Evolutionary conservation across 1,140 invertebrate species (phyloP).

Genomic region (Thaumatotibia leucotreta): DNA sequence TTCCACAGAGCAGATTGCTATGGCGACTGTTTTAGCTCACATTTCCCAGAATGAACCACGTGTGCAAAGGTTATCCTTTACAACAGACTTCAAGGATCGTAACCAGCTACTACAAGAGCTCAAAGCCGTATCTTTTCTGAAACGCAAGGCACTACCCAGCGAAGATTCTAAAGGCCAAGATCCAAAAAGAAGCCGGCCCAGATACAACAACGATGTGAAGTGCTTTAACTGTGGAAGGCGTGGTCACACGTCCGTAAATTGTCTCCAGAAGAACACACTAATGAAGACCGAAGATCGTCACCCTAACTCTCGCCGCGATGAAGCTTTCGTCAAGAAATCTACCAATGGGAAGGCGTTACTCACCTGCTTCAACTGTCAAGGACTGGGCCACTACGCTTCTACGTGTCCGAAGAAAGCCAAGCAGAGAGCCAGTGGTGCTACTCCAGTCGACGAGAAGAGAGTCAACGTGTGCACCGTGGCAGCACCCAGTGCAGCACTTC

Average conservation of each 20-base stretch:
- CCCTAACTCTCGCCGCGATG: background rate
- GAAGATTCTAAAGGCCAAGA: background rate
- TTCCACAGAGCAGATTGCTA: background rate
- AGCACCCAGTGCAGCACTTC: background rate
- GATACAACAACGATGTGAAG: background rate
- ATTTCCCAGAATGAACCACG: background rate
- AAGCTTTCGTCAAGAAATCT: background rate
- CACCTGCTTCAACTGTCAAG: background rate
- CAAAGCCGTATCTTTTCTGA: background rate
- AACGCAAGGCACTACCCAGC: background rate
- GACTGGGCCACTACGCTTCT: background rate
- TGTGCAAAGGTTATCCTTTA: background rate
- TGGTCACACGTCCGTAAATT: background rate
- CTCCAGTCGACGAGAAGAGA: background rate
- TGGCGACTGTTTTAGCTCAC: background rate
- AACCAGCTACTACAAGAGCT: background rate
- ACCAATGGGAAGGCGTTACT: background rate
- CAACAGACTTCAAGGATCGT: background rate
- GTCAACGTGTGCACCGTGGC: background rate
- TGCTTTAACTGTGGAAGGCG: background rate
- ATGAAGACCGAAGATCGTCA: background rate
- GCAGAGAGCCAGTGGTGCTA: background rate
- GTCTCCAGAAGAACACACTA: background rate
- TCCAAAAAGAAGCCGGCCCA: background rate
- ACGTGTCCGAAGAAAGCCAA: background rate